A percentile compares a stretch with the other conserved stretches of the same genome.
phyloP scores from a whole-genome alignment of 2,888 invertebrate species.

The Thymelicus sylvestris region DNA sequence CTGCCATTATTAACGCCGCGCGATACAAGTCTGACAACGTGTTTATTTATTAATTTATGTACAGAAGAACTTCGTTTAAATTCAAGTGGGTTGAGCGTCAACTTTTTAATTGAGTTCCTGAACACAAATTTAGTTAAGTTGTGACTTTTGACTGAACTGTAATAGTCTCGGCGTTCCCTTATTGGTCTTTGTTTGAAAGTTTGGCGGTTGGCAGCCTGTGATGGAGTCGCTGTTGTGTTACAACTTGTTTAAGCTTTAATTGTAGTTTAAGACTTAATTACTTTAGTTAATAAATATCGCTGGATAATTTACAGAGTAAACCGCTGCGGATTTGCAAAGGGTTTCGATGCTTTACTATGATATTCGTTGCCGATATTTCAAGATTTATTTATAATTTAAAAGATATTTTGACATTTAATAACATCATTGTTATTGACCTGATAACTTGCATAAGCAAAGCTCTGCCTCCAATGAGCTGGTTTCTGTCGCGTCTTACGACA shows the following conservation, averaged over 20 bases:
- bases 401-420: too few species aligned
- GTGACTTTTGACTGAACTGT: conserved; percentile 50
- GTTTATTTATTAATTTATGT: conserved; percentile 20
- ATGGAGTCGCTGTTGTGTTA: conserved; percentile 31
- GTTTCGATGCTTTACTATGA: not conserved
- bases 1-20: too few species aligned
- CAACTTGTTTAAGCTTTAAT: conserved; percentile 37
- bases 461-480: too few species aligned
- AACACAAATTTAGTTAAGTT: conserved; percentile 49
- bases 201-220: conserved; percentile 38
- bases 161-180: conserved; percentile 48
- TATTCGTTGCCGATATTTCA: too few species aligned
- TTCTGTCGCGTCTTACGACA: too few species aligned
- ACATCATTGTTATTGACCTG: too few species aligned
- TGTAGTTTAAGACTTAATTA: conserved; percentile 37
- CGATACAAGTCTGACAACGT: too few species aligned
- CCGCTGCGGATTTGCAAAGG: not conserved
- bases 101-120: conserved; percentile 60
- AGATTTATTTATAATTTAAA: too few species aligned
- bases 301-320: not conserved
- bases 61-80: conserved; percentile 28
- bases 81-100: conserved; percentile 41
- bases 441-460: too few species aligned
- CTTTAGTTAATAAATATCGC: conserved; percentile 17
- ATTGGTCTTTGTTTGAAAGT: conserved; percentile 52